Base-by-base conservation (phyloP, 2,888 invertebrate genomes). In the Deilephila elpenor region DNA sequence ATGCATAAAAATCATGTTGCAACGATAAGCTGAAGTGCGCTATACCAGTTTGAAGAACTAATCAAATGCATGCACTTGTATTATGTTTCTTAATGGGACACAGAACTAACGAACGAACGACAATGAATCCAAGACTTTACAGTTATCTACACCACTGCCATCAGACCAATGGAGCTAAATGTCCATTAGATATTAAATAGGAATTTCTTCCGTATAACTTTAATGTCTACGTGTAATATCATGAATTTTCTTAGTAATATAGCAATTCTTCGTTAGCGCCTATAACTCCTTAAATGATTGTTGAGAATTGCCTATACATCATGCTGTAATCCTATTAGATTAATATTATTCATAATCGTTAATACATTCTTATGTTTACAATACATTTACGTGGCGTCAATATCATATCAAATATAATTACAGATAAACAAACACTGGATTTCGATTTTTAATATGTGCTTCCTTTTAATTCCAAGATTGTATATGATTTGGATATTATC, bases 361-460 rank as follows among this genome's bases (percentile, higher is more conserved):
- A 19, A 64, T 64, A 37, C 62, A 19, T 34, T 62, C 34, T 34
- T 34, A 34, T 62, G 34, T 44, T 64, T 61, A 61, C 61, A 61
- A 19, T 64, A 51, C 14, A 51, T 44, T 64, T 25, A 64, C 17
- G 32, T 67, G 44, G 25, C 14, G 51, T 67, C 25, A 51, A 17
- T 67, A 2, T 17, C n/a, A n/a, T 56, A n/a, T n/a, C 56, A n/a
- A 53, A 53, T 56, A 56, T 56, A 56, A 56, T 56, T n/a, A n/a
- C 56, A 56, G 56, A 56, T 56, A 56, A 56, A 17, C 17, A 11
- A n/a, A 44, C 44, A 44, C 44, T 51, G 25, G 29, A 29, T 32
- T 29, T 5, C 29, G 3, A 5, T n/a, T 56, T n/a, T 56, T 6
- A n/a, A 56, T n/a, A 0, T n/a, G 56, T n/a, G 7, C n/a, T n/a